Percentiles rank a stretch among this genome's conserved stretches.
These are phyloP conservation scores for Zeugodacus cucurbitae DNA, from an alignment of 1,140 invertebrate species.

Conservation along the genomic window DNA sequence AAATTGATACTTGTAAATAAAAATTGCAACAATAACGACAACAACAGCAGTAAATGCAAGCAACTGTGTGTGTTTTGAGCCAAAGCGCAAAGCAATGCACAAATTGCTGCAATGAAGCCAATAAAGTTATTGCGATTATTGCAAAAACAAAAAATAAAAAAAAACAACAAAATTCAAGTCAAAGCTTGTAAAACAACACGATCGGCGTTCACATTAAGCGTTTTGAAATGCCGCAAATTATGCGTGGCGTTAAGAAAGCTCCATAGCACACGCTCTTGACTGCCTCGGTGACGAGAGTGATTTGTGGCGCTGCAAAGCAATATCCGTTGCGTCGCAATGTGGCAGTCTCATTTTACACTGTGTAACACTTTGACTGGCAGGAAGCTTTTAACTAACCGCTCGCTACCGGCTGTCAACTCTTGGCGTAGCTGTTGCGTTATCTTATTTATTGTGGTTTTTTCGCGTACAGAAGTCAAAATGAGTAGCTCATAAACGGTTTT, in stretches of 20 bases:
- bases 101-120: conserved; percentile 6
- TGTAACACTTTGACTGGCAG: neutral
- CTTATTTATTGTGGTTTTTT: neutral
- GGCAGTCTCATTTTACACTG: neutral
- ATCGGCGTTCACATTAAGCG: neutral
- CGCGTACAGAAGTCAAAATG: neutral
- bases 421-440: neutral
- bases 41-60: neutral
- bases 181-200: neutral
- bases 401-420: neutral
- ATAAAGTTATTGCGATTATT: conserved; percentile 5
- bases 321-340: neutral
- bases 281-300: neutral
- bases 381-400: neutral
- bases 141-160: neutral
- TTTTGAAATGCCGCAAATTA: conserved; percentile 4
- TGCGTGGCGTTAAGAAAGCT: neutral
- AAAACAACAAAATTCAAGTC: neutral
- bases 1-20: conserved; percentile 25
- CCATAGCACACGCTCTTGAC: neutral
- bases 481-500: neutral
- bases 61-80: neutral
- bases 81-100: neutral
- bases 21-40: neutral
- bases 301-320: neutral